Base-by-base conservation (phyloP, 1,140 invertebrate species). In the Choristoneura fumiferana region DNA sequence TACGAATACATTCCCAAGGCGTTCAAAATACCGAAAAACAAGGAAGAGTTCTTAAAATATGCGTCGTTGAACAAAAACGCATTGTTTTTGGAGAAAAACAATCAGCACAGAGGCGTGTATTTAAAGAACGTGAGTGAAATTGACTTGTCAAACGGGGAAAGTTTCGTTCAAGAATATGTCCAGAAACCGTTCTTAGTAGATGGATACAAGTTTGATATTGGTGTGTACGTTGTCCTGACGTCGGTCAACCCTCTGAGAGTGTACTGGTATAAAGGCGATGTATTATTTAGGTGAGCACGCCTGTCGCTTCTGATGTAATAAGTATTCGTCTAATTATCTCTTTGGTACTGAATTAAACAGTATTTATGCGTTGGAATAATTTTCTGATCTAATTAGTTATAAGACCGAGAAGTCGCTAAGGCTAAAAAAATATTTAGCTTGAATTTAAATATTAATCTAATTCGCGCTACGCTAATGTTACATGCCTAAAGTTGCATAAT, bases 121-220 rank as follows among this genome's bases (percentile, higher is more conserved):
- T 94, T 99, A 15, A 92, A 94, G 69, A 91, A 92, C 52, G 86
- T 95, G 6, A 84, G 89, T 2, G 92, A 95, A 35, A 90, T 98
- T 8, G 92, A 97, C 85, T 81, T 98, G 14, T 89, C 91, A n/a
- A 90, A 90, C 38, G 90, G 92, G 39, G 94, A 93, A 18, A 95
- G 94, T 33, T 99, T 99, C 86, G 91, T 99, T 0, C 98, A 99
- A 78, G 95, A 98, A 81, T 99, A 94, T 83, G 91, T 96, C 13
- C 91, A 95, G 53, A 94, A 93, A 62, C 97, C 97, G 8, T 94
- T 95, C 61, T 85, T 96, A 10, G 92, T 97, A 1, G 95, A 96
- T 77, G 95, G 95, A 0, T 92, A 96, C 79, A 99, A 98, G 89
- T 99, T 99, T 90, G 98, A 99, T 81, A 97, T 99, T 79, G 98